Evolutionary conservation across 2,113 vertebrate species (phyloP).

Genomic region (Psittacula cyanocephala): DNA sequence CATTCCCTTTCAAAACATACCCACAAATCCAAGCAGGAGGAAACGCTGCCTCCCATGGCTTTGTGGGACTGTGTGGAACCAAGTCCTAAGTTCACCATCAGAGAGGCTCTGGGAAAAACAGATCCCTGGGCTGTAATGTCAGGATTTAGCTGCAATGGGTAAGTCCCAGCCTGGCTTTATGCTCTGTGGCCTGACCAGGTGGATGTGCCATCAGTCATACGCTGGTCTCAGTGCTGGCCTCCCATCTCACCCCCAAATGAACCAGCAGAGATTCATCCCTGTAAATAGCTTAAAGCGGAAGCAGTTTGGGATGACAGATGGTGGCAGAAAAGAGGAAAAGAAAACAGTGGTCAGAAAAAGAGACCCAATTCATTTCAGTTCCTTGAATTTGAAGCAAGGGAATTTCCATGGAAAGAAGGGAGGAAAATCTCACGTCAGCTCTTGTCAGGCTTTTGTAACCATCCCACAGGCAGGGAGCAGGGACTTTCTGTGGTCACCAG

Average conservation of each 20-base stretch:
- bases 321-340: not conserved
- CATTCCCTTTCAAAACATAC: not conserved
- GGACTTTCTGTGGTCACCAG: not conserved
- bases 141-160: not conserved
- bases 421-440: not conserved
- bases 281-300: not conserved
- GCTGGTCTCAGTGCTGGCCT: not conserved
- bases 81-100: not conserved
- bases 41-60: not conserved
- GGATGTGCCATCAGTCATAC: accelerated
- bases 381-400: not conserved
- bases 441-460: not conserved
- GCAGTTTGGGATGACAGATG: not conserved
- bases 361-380: not conserved
- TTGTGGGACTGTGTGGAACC: not conserved
- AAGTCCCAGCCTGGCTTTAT: not conserved
- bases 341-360: no score
- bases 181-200: not conserved
- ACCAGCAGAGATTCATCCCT: not conserved
- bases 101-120: not conserved
- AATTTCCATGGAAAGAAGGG: not conserved
- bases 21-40: not conserved
- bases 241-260: not conserved
- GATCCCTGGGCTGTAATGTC: not conserved
- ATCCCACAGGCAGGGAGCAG: not conserved